Evolutionary conservation across 2,113 vertebrate genomes (phyloP), one percentile per base, ranked within the genome.

Genomic region (Oreochromis tanganicae): DNA sequence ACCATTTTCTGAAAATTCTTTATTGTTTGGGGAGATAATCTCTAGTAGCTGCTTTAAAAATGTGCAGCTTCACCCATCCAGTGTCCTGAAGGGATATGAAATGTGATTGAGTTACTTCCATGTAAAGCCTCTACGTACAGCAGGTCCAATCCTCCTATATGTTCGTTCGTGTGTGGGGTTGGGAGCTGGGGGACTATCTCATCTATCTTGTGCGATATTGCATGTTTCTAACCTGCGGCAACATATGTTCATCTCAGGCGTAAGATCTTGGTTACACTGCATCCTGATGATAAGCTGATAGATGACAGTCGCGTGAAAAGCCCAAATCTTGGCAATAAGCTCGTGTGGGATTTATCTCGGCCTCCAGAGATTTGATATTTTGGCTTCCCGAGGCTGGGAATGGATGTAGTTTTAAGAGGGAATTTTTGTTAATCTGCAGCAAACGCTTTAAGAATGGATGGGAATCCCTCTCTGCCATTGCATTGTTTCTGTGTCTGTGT

Each of bases 341-440:
- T 90, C 85, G 21, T 56, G 78, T 85, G 73, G 81, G 81, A 82
- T 89, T 91, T 83, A 89, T 89, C 82, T 84, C 56, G 8, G 50
- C 86, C 85, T 84, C 73, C 9, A 80, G 50, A 89, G 61, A 88
- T 83, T 21, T 57, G 63, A 85, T 85, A 34, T 87, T 66, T 91
- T 90, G 82, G 81, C 80, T 88, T 88, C 59, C 34, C 4, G 41
- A 82, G 79, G 87, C 61, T 87, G 52, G 78, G 84, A 85, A 87
- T 75, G 41, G 55, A 84, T 84, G 38, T 34, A 7, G 85, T 79
- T 78, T 85, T 50, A 78, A 82, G 27, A 82, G 46, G 41, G 41
- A 83, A n/a, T 80, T 89, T 61, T 81, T 75, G 46, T 61, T 54
- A 79, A 68, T 83, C 78, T 82, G 81, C 17, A 78, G 84, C 32